phyloP scores from a whole-genome alignment of 2,113 vertebrate species.

The Baryphthengus martii region DNA sequence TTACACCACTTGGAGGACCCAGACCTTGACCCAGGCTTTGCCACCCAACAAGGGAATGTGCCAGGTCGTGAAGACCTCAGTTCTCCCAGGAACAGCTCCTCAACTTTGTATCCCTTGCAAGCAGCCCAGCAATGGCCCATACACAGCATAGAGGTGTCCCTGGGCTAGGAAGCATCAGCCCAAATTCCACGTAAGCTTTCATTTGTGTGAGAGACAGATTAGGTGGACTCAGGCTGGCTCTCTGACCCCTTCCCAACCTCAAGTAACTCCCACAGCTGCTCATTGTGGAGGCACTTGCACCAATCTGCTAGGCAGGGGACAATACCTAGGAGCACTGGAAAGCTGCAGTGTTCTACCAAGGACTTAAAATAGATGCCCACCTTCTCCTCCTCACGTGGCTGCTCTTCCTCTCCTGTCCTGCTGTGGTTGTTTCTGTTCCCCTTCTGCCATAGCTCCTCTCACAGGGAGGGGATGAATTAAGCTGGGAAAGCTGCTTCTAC shows the following conservation, averaged over 20 bases:
- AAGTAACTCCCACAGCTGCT: background rate
- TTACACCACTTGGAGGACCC: background rate
- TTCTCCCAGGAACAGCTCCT: background rate
- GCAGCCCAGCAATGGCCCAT: background rate
- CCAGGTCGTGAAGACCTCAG: background rate
- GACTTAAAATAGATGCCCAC: background rate
- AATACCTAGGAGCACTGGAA: background rate
- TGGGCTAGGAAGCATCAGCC: background rate
- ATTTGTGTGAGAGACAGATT: background rate
- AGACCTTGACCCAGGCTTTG: background rate
- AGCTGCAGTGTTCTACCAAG: background rate
- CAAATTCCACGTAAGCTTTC: background rate
- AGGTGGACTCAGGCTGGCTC: background rate
- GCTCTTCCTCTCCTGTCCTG: background rate
- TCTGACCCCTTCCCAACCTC: background rate
- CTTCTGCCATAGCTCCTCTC: background rate
- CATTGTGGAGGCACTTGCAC: background rate
- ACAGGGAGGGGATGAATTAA: background rate
- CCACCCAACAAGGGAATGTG: background rate
- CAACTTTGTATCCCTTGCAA: rapidly evolving
- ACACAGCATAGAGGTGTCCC: background rate
- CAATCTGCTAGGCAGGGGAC: background rate
- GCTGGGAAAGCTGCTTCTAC: background rate
- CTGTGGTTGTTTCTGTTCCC: background rate
- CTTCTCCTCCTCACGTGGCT: background rate